phyloP scores from a whole-genome alignment of 2,888 invertebrate genomes.

The Diarsia mendica region DNA sequence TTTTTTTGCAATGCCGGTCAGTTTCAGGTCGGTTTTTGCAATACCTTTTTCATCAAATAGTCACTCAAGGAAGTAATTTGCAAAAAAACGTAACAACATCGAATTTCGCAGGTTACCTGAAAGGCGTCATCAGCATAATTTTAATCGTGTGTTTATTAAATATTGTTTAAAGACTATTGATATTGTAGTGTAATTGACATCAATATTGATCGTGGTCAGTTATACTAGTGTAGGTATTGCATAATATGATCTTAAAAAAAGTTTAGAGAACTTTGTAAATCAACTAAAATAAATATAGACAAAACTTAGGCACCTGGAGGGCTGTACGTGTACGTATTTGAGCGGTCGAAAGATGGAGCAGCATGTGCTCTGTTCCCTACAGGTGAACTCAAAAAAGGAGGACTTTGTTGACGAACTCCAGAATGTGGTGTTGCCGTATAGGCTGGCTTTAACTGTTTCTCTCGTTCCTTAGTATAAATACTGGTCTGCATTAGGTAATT shows the following conservation, averaged over 20 bases:
- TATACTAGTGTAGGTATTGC: no score
- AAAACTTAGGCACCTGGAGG: slow-evolving; percentile 65
- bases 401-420: slow-evolving; percentile 61
- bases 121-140: no score
- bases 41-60: no score
- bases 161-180: no score
- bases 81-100: no score
- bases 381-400: slow-evolving; percentile 32
- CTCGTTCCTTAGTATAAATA: slow-evolving; percentile 70
- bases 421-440: slow-evolving; percentile 77
- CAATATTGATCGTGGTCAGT: no score
- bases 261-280: not conserved
- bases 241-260: not conserved
- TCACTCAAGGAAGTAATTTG: no score
- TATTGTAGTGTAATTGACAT: no score
- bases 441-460: slow-evolving; percentile 71
- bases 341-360: slow-evolving; percentile 60
- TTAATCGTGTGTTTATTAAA: no score
- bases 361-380: slow-evolving; percentile 56
- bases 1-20: no score
- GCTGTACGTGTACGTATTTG: slow-evolving; percentile 63
- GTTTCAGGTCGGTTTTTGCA: no score
- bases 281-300: slow-evolving; percentile 1
- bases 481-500: slow-evolving; percentile 78
- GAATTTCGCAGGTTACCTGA: no score